These are phyloP conservation scores for Scalopus aquaticus DNA, from an alignment of 2,113 vertebrate species.

Conservation along the genomic window DNA sequence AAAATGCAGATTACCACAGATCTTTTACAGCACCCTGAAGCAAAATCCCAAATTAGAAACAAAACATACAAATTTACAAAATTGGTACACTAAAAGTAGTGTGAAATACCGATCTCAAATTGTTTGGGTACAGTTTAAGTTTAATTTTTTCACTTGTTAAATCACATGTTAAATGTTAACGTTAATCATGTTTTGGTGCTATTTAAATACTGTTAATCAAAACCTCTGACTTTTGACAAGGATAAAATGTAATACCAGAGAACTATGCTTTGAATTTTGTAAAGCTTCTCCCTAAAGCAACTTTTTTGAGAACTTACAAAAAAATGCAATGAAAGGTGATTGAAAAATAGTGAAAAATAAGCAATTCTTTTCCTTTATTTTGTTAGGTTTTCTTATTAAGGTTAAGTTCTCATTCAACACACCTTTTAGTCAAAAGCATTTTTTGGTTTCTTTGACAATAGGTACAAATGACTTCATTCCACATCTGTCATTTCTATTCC, in stretches of 20 bases:
- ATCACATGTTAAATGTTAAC: too few species aligned
- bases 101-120: not conserved
- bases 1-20: slow-evolving; percentile 23
- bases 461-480: slow-evolving; percentile 55
- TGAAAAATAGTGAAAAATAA: slow-evolving; percentile 37
- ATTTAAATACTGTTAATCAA: slow-evolving; percentile 43
- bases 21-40: not conserved
- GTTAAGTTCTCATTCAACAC: slow-evolving; percentile 23
- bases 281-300: not conserved
- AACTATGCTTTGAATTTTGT: slow-evolving; percentile 39
- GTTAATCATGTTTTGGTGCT: not conserved
- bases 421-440: not conserved
- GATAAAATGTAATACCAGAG: not conserved
- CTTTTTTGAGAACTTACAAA: not conserved
- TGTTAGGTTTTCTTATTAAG: slow-evolving; percentile 18
- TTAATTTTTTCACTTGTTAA: not conserved
- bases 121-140: not conserved
- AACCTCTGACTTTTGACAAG: slow-evolving; percentile 20
- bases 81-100: not conserved
- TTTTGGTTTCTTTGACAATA: slow-evolving; percentile 37
- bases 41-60: slow-evolving; percentile 27
- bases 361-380: not conserved
- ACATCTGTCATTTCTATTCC: slow-evolving; percentile 73
- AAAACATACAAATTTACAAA: not conserved
- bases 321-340: slow-evolving; percentile 38